A percentile compares a stretch with the other conserved stretches of the same genome.
These are phyloP conservation scores for Scelioninae gen. 1 DNA, from an alignment of 2,888 invertebrate genomes.

Conservation along the genomic window DNA sequence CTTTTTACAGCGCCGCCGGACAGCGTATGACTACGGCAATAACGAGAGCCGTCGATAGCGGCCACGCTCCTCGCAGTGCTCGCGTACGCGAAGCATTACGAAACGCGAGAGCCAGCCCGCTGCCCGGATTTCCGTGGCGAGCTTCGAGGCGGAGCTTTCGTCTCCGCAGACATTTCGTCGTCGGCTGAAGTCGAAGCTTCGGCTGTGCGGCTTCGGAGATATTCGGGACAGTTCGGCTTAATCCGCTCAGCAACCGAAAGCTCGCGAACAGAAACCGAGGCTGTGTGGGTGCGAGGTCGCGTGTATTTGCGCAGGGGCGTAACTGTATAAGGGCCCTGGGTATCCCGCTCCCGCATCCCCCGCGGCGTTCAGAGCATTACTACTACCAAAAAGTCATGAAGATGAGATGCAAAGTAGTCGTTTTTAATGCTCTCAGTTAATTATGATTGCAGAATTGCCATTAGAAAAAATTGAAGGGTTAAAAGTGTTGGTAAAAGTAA, in stretches of 20 bases:
- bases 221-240: conserved; percentile 73
- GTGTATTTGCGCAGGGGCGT: conserved; percentile 52
- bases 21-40: conserved; percentile 17
- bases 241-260: conserved; percentile 67
- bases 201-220: conserved; percentile 69
- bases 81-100: conserved; percentile 65
- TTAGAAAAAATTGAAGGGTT: too few species aligned
- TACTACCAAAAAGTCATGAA: too few species aligned
- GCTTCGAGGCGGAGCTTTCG: conserved; percentile 75
- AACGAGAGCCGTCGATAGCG: conserved; percentile 46
- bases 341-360: neutral
- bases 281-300: conserved; percentile 49
- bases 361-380: too few species aligned
- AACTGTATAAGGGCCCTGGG: conserved; percentile 23
- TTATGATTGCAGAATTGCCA: too few species aligned
- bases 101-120: conserved; percentile 65
- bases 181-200: conserved; percentile 73
- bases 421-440: too few species aligned
- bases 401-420: too few species aligned
- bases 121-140: conserved; percentile 69
- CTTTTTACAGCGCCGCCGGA: conserved; percentile 23
- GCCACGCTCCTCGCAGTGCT: conserved; percentile 56
- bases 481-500: too few species aligned
- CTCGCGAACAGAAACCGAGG: conserved; percentile 37
- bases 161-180: conserved; percentile 78